These are phyloP conservation scores for Rotaria macrura DNA, from an alignment of 2,888 invertebrate genomes.

Conservation along the genomic window DNA sequence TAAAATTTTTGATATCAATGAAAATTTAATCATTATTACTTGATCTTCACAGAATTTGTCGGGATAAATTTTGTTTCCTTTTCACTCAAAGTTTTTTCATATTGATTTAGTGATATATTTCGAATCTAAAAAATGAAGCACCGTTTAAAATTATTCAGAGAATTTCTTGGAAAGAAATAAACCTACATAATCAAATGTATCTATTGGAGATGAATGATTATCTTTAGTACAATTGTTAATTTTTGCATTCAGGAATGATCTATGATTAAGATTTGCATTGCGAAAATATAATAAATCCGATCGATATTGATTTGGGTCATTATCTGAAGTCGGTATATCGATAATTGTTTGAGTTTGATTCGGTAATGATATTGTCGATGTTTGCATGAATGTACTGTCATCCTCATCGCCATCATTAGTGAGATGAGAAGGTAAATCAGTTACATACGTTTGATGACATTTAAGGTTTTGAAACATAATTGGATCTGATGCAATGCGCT, in stretches of 20 bases:
- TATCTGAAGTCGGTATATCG: background rate
- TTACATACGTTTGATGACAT: background rate
- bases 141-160: background rate
- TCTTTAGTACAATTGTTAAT: background rate
- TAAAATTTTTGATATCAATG: no score
- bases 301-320: background rate
- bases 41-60: background rate
- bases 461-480: background rate
- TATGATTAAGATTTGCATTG: background rate
- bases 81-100: background rate
- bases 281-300: background rate
- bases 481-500: background rate
- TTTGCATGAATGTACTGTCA: background rate
- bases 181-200: background rate
- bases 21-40: background rate
- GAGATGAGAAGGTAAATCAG: background rate
- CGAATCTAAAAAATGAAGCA: background rate
- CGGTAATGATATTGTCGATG: background rate
- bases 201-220: background rate
- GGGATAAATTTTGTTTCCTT: background rate
- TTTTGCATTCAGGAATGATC: background rate
- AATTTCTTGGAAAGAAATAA: no score
- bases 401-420: background rate
- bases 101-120: no score
- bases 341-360: background rate